A percentile compares a stretch with the other conserved stretches of the same genome.
phyloP scores from a whole-genome alignment of 2,888 invertebrate species.

The Rutpela maculata region DNA sequence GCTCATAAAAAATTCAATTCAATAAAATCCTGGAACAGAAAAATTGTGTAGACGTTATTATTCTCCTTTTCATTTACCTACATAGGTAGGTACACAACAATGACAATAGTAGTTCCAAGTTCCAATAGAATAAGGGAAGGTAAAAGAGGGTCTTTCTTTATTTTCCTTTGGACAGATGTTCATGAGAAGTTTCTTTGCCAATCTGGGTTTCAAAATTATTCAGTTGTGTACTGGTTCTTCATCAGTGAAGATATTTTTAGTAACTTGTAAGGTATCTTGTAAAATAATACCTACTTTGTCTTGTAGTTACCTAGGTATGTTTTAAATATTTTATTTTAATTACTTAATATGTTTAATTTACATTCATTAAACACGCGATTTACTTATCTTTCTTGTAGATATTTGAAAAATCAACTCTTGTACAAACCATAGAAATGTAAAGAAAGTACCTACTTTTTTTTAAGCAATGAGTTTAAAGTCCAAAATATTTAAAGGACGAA shows the following conservation, averaged over 20 bases:
- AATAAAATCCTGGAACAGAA: neutral
- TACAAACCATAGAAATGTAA: too few species aligned
- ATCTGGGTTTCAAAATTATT: slow-evolving; percentile 5
- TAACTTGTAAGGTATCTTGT: neutral
- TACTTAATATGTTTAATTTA: too few species aligned
- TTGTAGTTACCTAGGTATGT: neutral
- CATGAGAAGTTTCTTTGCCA: slow-evolving; percentile 16
- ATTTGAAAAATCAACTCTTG: neutral
- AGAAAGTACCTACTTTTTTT: too few species aligned
- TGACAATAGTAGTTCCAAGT: neutral
- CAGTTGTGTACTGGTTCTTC: slow-evolving; percentile 5
- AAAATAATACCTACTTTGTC: neutral
- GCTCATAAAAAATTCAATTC: too few species aligned
- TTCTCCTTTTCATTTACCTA: slow-evolving; percentile 10
- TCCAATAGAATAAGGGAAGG: slow-evolving; percentile 7
- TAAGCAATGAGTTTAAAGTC: too few species aligned
- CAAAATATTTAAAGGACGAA: too few species aligned
- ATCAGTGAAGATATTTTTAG: neutral
- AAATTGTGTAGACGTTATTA: neutral
- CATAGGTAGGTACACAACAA: neutral
- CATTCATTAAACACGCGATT: too few species aligned
- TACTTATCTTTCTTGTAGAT: too few species aligned
- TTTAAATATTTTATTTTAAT: neutral
- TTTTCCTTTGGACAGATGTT: neutral
- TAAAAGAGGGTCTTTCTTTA: slow-evolving; percentile 14